Conservation (phyloP, 2,797 vertebrate species). For the Cossypha polioptera region DNA sequence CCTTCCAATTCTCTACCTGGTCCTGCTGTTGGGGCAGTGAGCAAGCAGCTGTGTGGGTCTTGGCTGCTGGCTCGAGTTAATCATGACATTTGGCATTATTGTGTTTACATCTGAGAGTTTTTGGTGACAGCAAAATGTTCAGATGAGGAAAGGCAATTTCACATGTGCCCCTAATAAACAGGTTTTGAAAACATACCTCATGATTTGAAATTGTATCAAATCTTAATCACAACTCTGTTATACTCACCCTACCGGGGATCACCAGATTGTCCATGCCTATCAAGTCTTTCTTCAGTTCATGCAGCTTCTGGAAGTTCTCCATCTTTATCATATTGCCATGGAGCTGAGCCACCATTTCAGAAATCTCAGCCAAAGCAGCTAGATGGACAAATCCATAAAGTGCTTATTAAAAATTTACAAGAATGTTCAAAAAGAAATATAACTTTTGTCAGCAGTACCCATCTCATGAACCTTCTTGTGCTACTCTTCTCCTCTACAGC, state of each 20-base stretch:
- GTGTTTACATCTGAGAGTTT: neutral
- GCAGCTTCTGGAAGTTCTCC: conserved; percentile 97
- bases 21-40: neutral
- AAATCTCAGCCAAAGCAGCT: conserved; percentile 94
- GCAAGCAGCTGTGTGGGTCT: neutral
- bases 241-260: conserved; percentile 87
- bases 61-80: neutral
- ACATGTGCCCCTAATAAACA: neutral
- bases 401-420: neutral
- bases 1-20: rapidly evolving
- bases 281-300: conserved; percentile 96
- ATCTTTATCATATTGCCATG: conserved; percentile 91
- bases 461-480: neutral
- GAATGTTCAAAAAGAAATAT: neutral
- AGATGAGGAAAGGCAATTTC: neutral
- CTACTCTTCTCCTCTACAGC: neutral
- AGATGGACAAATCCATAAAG: neutral
- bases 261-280: conserved; percentile 91
- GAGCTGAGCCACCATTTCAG: conserved; percentile 92
- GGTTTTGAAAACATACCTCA: neutral
- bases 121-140: neutral
- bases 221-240: neutral
- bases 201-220: neutral
- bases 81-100: neutral
- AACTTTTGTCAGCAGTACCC: neutral